Base-by-base conservation (phyloP, 2,888 invertebrate genomes). In the Crepidodera aurea region DNA sequence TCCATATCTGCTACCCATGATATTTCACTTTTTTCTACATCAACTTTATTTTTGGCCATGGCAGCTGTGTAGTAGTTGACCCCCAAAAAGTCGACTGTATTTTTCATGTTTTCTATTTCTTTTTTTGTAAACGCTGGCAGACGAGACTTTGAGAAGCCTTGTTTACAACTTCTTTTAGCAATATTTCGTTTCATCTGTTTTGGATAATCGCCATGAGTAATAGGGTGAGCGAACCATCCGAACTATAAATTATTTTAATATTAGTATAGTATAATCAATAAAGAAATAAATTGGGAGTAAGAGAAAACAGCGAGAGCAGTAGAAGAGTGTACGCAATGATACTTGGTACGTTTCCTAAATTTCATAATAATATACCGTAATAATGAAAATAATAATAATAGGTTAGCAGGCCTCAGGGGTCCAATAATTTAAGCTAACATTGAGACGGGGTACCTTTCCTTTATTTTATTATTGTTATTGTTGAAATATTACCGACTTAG, bases 161-260 rank as follows among this genome's bases (percentile, higher is more conserved):
- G 87, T 10, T 78, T 77, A 50, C 77, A 80, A 62, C 89, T 90
- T 42, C 86, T 82, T 1, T 82, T 79, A 40, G 81, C 83, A 12
- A 90, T 83, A 1, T 83, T 79, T n/a, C 82, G 78, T 53, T 86
- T 85, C 88, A 90, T 88, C 0, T 86, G 73, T 48, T 82, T 76
- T 0, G 48, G 82, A 76, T 0, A 90, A 77, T 89, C 87, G 0
- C 90, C 90, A 0, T 78, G 72, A 74, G 87, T 86, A 32, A 90
- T 87, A 1, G 91, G 88, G 76, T 90, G 61, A 0, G 65, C 69
- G 27, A 48, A 69, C 63, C 62, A 61, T 12, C 71, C 71, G 10
- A 59, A 64, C 71, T 71, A 18, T 16, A 25, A 25, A 25, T 8
- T 12, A 25, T 25, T 13, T 1, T 13, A 13, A 37, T 37, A 13